A percentile compares a stretch with the other conserved stretches of the same genome.
These are phyloP conservation scores for Saturnia pavonia DNA, from an alignment of 2,888 invertebrate genomes.

Conservation along the genomic window DNA sequence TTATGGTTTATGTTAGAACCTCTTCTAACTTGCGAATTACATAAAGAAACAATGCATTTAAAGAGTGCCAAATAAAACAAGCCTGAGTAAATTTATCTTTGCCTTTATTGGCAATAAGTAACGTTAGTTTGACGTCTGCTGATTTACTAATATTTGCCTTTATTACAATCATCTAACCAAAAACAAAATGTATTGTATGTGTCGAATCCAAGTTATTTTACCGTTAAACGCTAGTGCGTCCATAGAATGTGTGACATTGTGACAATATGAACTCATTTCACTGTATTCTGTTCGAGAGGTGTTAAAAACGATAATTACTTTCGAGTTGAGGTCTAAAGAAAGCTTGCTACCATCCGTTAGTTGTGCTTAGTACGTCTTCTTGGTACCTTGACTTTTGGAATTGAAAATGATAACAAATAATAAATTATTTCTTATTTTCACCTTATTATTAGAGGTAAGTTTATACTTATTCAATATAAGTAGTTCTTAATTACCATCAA, in stretches of 20 bases:
- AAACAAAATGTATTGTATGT: constrained; percentile 20
- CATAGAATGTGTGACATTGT: constrained; percentile 48
- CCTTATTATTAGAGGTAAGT: constrained; percentile 29
- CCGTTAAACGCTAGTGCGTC: constrained; percentile 21
- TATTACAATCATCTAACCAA: background rate
- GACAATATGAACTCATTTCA: constrained; percentile 58
- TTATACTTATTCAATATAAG: background rate
- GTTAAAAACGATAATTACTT: constrained; percentile 68
- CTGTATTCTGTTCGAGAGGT: constrained; percentile 47
- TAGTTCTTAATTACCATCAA: no score
- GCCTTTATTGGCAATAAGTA: background rate
- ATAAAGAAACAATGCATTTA: background rate
- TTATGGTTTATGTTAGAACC: background rate
- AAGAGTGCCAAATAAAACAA: constrained; percentile 4
- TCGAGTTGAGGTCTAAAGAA: constrained; percentile 52
- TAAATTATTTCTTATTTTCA: constrained; percentile 21
- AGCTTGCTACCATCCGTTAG: constrained; percentile 54
- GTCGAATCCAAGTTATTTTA: constrained; percentile 40
- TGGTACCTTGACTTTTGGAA: constrained; percentile 36
- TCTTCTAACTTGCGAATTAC: background rate
- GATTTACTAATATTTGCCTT: constrained; percentile 3
- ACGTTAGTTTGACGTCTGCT: constrained; percentile 4
- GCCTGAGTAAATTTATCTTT: background rate
- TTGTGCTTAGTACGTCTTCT: constrained; percentile 41
- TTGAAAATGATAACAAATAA: constrained; percentile 21